Evolutionary conservation across 2,888 invertebrate genomes (phyloP).

Genomic region (Xestia rhomboidea): DNA sequence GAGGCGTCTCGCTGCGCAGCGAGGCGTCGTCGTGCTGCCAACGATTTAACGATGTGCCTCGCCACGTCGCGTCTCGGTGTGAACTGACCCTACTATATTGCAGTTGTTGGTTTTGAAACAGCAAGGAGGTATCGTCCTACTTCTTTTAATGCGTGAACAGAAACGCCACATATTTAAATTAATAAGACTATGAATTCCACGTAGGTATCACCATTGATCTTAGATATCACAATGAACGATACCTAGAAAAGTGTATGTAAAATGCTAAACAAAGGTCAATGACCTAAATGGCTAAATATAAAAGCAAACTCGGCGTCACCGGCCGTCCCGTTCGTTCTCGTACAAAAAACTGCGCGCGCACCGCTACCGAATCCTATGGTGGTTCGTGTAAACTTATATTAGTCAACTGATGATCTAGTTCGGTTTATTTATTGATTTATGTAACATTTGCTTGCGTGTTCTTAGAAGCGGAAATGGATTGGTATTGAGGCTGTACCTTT

Average conservation of each 20-base stretch:
- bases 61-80: too few species aligned
- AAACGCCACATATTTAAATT: not conserved
- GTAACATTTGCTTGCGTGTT: slow-evolving; percentile 26
- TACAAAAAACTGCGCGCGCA: slow-evolving; percentile 65
- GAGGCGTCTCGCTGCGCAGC: too few species aligned
- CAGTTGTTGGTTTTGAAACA: not conserved
- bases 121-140: not conserved
- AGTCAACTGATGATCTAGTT: slow-evolving; percentile 53
- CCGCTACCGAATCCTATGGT: slow-evolving; percentile 29
- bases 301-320: slow-evolving; percentile 74
- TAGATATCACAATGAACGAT: slow-evolving; percentile 43
- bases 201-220: slow-evolving; percentile 21
- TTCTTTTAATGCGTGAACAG: not conserved
- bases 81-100: too few species aligned
- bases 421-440: slow-evolving; percentile 28
- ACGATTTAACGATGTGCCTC: too few species aligned
- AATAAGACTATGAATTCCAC: not conserved
- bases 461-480: slow-evolving; percentile 2
- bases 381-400: slow-evolving; percentile 58
- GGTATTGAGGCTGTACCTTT: not conserved
- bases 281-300: slow-evolving; percentile 83
- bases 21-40: too few species aligned
- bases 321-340: slow-evolving; percentile 68
- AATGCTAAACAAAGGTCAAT: slow-evolving; percentile 75
- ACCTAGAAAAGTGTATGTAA: slow-evolving; percentile 40